These are phyloP conservation scores for Staurois parvus DNA, from an alignment of 2,797 vertebrate genomes.

Conservation along the genomic window DNA sequence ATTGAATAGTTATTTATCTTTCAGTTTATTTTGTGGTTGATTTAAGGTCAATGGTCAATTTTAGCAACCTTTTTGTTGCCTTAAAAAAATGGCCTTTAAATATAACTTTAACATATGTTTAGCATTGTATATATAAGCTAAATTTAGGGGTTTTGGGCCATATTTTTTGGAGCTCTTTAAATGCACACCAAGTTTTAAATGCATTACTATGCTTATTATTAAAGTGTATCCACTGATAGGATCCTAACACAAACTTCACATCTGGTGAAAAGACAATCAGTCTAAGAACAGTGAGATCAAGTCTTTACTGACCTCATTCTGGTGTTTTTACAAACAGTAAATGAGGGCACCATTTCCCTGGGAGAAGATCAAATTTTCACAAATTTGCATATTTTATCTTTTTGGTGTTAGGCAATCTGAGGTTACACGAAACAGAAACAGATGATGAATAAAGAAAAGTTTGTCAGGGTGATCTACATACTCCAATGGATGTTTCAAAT, in stretches of 20 bases:
- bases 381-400: constrained; percentile 37
- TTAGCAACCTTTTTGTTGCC: too few species aligned
- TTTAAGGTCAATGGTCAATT: too few species aligned
- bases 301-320: constrained; percentile 19
- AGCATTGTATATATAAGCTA: not conserved
- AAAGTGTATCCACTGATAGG: not conserved
- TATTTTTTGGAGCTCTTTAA: not conserved
- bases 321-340: not conserved
- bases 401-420: not conserved
- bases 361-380: constrained; percentile 1
- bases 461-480: too few species aligned
- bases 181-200: not conserved
- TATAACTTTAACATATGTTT: not conserved
- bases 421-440: not conserved
- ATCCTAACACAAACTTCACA: constrained; percentile 12
- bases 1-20: too few species aligned
- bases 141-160: not conserved
- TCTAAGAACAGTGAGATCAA: constrained; percentile 1
- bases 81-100: too few species aligned
- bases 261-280: constrained; percentile 27
- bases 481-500: not conserved
- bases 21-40: too few species aligned
- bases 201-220: not conserved
- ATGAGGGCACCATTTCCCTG: not conserved
- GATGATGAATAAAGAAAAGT: not conserved